Evolutionary conservation across 2,888 invertebrate species (phyloP).

Genomic region (Adelphocoris suturalis): DNA sequence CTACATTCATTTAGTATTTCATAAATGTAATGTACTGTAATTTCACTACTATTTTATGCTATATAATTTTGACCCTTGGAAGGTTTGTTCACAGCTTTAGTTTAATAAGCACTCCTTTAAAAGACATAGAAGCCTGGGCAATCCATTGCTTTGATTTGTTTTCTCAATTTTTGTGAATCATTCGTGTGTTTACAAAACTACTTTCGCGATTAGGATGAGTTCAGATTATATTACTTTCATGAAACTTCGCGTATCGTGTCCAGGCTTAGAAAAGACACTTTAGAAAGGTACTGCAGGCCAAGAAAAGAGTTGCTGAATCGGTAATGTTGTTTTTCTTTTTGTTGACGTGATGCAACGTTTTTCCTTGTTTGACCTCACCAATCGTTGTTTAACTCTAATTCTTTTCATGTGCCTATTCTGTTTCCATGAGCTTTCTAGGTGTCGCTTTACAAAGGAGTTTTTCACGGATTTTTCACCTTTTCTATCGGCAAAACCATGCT

Average conservation of each 20-base stretch:
- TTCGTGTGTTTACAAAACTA: not conserved
- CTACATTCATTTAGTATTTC: too few species aligned
- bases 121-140: slow-evolving; percentile 72
- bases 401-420: slow-evolving; percentile 75
- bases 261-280: slow-evolving; percentile 73
- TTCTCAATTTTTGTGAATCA: slow-evolving; percentile 34
- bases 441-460: slow-evolving; percentile 73
- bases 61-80: slow-evolving; percentile 72
- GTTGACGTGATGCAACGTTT: slow-evolving; percentile 66
- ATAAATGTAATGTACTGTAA: too few species aligned
- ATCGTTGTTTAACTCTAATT: slow-evolving; percentile 58
- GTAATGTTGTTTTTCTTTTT: slow-evolving; percentile 66
- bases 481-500: slow-evolving; percentile 60
- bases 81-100: slow-evolving; percentile 65
- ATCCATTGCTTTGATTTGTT: slow-evolving; percentile 34
- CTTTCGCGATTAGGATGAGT: slow-evolving; percentile 12
- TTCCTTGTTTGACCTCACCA: slow-evolving; percentile 13
- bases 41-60: not conserved
- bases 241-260: slow-evolving; percentile 63
- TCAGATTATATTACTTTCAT: slow-evolving; percentile 10
- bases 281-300: slow-evolving; percentile 73
- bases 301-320: slow-evolving; percentile 71
- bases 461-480: slow-evolving; percentile 74
- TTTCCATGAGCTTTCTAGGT: slow-evolving; percentile 75
- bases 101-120: slow-evolving; percentile 69